phyloP scores from a whole-genome alignment of 2,113 vertebrate species.

The Daboia siamensis region DNA sequence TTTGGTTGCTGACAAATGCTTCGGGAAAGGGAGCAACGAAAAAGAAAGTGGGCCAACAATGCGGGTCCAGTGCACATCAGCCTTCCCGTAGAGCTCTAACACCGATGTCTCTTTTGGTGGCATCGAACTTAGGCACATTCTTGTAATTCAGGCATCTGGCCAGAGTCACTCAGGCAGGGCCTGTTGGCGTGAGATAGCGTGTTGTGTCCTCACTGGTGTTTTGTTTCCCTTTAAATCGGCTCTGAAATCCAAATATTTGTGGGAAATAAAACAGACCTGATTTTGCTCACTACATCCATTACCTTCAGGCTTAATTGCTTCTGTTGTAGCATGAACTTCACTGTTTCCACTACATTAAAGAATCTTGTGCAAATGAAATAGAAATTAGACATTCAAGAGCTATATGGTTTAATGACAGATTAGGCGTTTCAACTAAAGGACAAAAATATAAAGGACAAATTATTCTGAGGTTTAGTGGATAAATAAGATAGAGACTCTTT shows the following conservation, averaged over 20 bases:
- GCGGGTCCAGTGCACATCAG: slow-evolving; percentile 50
- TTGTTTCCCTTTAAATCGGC: slow-evolving; percentile 34
- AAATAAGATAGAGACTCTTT: slow-evolving; percentile 23
- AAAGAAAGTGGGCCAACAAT: slow-evolving; percentile 51
- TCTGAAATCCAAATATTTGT: slow-evolving; percentile 51
- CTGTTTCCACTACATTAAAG: slow-evolving; percentile 63
- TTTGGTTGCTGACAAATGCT: slow-evolving; percentile 78
- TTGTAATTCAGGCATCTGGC: slow-evolving; percentile 54
- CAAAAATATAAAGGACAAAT: neutral
- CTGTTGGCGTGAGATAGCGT: slow-evolving; percentile 30
- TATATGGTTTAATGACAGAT: slow-evolving; percentile 28
- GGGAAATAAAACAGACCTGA: slow-evolving; percentile 19
- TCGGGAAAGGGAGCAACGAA: slow-evolving; percentile 59
- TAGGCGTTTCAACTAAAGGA: slow-evolving; percentile 4
- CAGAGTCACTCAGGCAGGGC: slow-evolving; percentile 45
- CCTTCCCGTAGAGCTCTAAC: slow-evolving; percentile 60
- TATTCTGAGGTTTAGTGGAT: slow-evolving; percentile 1
- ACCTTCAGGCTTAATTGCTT: slow-evolving; percentile 55
- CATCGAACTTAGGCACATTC: slow-evolving; percentile 36
- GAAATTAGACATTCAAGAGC: slow-evolving; percentile 39
- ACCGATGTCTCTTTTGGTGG: slow-evolving; percentile 48
- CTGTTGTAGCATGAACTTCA: slow-evolving; percentile 52
- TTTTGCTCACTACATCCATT: slow-evolving; percentile 38
- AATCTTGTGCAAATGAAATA: slow-evolving; percentile 48
- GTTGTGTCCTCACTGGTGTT: slow-evolving; percentile 24